These are phyloP conservation scores for Volucella zonaria DNA, from an alignment of 2,888 invertebrate species.

Conservation along the genomic window DNA sequence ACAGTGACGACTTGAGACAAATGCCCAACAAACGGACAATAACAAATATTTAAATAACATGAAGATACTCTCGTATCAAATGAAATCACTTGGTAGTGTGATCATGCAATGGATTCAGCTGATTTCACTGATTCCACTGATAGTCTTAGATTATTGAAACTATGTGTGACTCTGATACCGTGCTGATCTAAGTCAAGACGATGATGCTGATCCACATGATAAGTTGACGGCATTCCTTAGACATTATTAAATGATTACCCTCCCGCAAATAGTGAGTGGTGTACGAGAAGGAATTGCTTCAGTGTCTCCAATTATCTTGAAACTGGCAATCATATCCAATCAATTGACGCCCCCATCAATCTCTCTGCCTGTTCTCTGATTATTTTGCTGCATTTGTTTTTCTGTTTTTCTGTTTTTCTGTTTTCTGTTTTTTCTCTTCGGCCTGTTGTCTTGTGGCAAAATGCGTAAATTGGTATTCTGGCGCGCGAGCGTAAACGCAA, in stretches of 20 bases:
- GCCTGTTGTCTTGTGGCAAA: conserved; percentile 23
- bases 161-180: conserved; percentile 66
- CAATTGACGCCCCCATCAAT: conserved; percentile 74
- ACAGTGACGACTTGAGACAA: conserved; percentile 51
- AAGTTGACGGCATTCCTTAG: conserved; percentile 65
- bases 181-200: conserved; percentile 64
- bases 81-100: conserved; percentile 72
- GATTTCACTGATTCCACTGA: conserved; percentile 59
- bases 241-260: conserved; percentile 73
- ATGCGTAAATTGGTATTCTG: conserved; percentile 23
- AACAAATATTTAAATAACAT: conserved; percentile 56
- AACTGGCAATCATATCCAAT: conserved; percentile 73
- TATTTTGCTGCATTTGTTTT: conserved; percentile 39
- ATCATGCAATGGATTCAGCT: conserved; percentile 73
- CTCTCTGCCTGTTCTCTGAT: conserved; percentile 46
- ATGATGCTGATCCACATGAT: conserved; percentile 64
- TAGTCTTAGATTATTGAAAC: conserved; percentile 73
- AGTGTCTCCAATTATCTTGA: conserved; percentile 72
- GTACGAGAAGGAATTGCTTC: conserved; percentile 50
- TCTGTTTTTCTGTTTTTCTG: conserved; percentile 19
- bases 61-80: conserved; percentile 49
- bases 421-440: conserved; percentile 12
- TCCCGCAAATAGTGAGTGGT: conserved; percentile 17
- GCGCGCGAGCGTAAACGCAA: conserved; percentile 15
- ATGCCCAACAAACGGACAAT: conserved; percentile 38